These are phyloP conservation scores for Clarias magur DNA, from an alignment of 2,113 vertebrate species.

Conservation along the genomic window DNA sequence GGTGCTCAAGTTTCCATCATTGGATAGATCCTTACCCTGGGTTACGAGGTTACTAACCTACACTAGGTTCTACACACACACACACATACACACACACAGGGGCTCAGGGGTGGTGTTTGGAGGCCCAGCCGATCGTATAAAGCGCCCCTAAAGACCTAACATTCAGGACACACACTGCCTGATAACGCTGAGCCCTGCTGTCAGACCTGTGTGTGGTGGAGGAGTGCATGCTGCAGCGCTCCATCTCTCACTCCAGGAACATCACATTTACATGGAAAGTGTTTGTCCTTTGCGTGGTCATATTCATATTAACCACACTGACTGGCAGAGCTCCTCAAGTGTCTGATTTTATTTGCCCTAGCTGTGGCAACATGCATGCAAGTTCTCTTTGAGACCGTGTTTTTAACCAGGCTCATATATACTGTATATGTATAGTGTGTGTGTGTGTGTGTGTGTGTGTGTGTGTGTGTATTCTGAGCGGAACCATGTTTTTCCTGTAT, in stretches of 20 bases:
- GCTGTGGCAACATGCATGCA: not conserved
- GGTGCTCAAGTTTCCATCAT: too few relatives aligned
- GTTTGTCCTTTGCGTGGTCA: not conserved
- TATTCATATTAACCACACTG: not conserved
- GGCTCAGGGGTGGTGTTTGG: not conserved
- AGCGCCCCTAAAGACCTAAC: too few relatives aligned
- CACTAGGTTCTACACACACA: too few relatives aligned
- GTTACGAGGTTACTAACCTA: too few relatives aligned
- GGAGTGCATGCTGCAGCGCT: not conserved
- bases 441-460: constrained; percentile 5
- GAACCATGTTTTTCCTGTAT: not conserved
- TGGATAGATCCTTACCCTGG: too few relatives aligned
- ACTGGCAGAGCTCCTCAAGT: not conserved
- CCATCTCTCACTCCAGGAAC: not conserved
- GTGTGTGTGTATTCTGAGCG: not conserved
- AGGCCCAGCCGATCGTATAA: not conserved
- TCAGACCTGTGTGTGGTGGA: not conserved
- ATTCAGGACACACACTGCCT: not conserved
- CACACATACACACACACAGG: not conserved
- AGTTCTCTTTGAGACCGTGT: too few relatives aligned
- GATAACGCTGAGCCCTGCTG: not conserved
- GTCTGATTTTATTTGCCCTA: not conserved
- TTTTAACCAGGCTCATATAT: too few relatives aligned
- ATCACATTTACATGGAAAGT: not conserved
- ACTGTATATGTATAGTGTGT: not conserved